These are phyloP conservation scores for Himalopsyche japonica DNA, from an alignment of 2,888 invertebrate species.

Conservation along the genomic window DNA sequence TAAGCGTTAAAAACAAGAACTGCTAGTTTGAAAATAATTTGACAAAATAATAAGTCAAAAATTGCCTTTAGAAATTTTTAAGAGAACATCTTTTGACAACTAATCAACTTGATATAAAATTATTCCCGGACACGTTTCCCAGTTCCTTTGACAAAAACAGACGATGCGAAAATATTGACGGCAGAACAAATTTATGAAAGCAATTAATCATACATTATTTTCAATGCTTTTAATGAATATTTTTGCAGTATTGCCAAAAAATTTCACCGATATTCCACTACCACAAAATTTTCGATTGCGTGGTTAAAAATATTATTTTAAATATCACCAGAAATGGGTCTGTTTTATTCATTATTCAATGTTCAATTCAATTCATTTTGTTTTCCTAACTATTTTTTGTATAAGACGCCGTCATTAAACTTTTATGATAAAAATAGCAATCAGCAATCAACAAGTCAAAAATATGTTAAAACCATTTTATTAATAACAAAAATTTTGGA, in stretches of 20 bases:
- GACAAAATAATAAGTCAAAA: not conserved
- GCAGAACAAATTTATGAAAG: not conserved
- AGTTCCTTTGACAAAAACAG: not conserved
- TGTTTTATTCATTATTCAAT: too few species aligned
- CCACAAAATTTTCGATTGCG: too few species aligned
- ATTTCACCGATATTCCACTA: too few species aligned
- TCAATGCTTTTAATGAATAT: not conserved
- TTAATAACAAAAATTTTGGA: too few species aligned
- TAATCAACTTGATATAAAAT: not conserved
- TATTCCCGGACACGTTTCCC: not conserved
- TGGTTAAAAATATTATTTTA: too few species aligned
- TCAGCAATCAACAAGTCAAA: too few species aligned
- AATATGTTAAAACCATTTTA: too few species aligned
- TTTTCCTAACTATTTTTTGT: too few species aligned
- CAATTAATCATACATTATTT: not conserved
- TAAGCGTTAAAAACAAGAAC: not conserved
- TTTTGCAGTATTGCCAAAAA: not conserved
- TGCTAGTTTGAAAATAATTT: not conserved
- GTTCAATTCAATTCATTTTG: too few species aligned
- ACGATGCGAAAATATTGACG: not conserved
- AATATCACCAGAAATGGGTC: too few species aligned
- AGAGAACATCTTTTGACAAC: not conserved
- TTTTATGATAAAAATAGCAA: too few species aligned
- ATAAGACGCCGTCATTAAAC: too few species aligned
- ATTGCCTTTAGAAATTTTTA: not conserved